A percentile compares a stretch with the other conserved stretches of the same genome.
These are phyloP conservation scores for Physella acuta DNA, from an alignment of 1,140 invertebrate genomes.

Conservation along the genomic window DNA sequence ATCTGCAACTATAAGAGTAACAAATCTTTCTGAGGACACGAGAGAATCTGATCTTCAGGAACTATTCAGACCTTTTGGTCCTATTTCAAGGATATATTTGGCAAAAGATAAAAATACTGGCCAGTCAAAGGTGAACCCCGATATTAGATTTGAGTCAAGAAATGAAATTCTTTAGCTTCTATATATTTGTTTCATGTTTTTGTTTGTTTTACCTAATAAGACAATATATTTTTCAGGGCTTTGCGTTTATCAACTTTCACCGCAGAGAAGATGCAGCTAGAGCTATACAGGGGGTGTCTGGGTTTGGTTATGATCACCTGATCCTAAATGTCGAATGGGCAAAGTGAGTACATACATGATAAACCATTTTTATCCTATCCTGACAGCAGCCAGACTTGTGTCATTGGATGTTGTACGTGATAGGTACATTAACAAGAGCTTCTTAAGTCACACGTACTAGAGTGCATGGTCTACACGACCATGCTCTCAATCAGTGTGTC, in stretches of 20 bases:
- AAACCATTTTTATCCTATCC: no score
- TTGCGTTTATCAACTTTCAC: conserved; percentile 96
- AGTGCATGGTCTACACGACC: no score
- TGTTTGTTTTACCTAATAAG: neutral
- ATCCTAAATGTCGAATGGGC: conserved; percentile 99
- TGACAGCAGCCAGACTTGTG: no score
- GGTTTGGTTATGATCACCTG: conserved; percentile 96
- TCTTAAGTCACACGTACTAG: no score
- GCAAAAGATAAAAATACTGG: conserved; percentile 76
- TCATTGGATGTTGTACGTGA: no score
- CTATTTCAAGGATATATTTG: conserved; percentile 82
- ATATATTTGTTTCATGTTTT: no score
- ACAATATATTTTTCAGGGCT: conserved; percentile 62
- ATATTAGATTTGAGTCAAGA: no score
- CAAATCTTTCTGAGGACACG: conserved; percentile 95
- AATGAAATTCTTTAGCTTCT: no score
- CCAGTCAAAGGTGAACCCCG: conserved; percentile 63
- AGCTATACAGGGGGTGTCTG: conserved; percentile 87
- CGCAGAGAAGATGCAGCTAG: conserved; percentile 83
- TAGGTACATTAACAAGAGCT: no score
- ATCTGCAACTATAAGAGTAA: conserved; percentile 87
- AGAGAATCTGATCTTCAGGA: conserved; percentile 93
- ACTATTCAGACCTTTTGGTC: conserved; percentile 87
- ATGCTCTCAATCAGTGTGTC: no score
- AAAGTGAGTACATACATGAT: conserved; percentile 72